These are phyloP conservation scores for Leptocoma aspasia DNA, from an alignment of 2,113 vertebrate species.

Conservation along the genomic window DNA sequence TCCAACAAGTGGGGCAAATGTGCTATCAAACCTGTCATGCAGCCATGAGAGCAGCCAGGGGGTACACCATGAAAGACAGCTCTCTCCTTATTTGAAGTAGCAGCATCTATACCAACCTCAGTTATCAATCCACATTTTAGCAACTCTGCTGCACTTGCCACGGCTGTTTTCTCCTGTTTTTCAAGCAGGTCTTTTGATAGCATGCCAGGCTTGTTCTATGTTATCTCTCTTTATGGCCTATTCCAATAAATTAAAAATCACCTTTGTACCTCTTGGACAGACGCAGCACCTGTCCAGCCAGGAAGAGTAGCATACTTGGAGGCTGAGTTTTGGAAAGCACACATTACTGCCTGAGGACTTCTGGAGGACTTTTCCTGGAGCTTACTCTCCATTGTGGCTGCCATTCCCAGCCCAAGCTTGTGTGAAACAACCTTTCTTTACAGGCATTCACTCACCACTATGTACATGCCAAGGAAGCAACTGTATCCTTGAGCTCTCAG, in stretches of 20 bases:
- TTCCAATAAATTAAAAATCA: background rate
- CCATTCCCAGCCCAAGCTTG: background rate
- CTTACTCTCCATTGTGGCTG: background rate
- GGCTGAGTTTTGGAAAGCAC: background rate
- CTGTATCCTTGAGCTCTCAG: background rate
- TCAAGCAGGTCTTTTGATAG: background rate
- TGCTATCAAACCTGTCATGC: background rate
- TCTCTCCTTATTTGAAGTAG: background rate
- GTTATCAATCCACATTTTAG: background rate
- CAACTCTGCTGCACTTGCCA: background rate
- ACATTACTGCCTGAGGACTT: background rate
- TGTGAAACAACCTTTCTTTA: background rate
- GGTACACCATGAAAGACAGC: background rate
- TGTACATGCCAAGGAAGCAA: background rate
- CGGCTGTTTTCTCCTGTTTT: background rate
- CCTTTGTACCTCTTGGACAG: background rate
- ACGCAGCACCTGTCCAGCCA: background rate
- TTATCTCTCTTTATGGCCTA: background rate
- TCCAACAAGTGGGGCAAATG: conserved; percentile 35
- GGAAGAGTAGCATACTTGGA: background rate
- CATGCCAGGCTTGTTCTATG: background rate
- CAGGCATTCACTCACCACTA: background rate
- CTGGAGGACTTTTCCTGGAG: background rate
- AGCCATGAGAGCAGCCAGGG: background rate
- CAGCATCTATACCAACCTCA: background rate